Conservation (phyloP, 2,113 vertebrate species). For the Sprattus sprattus region DNA sequence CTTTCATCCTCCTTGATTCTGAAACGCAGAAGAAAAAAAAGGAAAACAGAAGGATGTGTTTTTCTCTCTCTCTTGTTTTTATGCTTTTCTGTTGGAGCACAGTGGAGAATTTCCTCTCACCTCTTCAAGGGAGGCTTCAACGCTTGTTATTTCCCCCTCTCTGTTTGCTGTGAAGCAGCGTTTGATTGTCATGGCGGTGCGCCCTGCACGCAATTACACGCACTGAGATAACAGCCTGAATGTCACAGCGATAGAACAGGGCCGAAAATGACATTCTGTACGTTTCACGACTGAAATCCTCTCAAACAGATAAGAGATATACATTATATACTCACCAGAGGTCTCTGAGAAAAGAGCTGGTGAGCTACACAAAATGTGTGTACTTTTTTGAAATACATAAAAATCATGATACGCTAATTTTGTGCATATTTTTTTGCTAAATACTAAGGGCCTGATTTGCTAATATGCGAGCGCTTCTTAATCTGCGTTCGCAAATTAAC, state of each 20-base stretch:
- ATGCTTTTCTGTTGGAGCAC: not conserved
- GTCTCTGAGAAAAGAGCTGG: no score
- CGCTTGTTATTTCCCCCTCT: not conserved
- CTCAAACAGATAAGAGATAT: not conserved
- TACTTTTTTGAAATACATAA: no score
- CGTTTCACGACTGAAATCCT: not conserved
- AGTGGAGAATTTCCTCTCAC: not conserved
- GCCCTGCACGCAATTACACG: not conserved
- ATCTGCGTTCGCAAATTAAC: no score
- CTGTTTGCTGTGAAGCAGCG: not conserved
- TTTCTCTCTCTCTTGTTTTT: not conserved
- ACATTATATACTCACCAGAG: not conserved
- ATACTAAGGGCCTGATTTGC: no score
- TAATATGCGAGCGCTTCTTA: no score
- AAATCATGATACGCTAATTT: no score
- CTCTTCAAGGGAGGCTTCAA: not conserved
- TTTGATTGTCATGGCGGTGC: not conserved
- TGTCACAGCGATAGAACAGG: not conserved
- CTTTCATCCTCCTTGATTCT: not conserved
- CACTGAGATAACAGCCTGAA: not conserved
- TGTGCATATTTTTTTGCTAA: no score
- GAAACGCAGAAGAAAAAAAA: not conserved
- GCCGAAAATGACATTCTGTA: not conserved
- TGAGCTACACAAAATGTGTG: no score
- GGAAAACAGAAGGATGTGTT: not conserved